These are phyloP conservation scores for Probaryconus sp. DNA, from an alignment of 1,140 invertebrate genomes.

Conservation along the genomic window DNA sequence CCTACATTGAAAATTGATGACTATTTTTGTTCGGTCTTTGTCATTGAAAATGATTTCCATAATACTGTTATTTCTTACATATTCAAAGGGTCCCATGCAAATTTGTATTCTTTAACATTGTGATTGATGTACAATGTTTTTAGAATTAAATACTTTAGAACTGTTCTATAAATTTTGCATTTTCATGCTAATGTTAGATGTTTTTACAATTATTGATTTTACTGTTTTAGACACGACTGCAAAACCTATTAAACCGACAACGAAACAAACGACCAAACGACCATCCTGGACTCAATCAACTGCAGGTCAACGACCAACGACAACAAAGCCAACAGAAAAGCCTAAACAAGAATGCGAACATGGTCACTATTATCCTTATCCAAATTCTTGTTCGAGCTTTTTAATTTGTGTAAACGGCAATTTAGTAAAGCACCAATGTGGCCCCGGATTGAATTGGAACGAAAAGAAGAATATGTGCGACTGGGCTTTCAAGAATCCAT, in stretches of 20 bases:
- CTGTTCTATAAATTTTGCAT: no score
- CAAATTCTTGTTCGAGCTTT: conserved; percentile 82
- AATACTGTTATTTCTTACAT: neutral
- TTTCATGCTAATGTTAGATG: neutral
- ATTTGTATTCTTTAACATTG: conserved; percentile 7
- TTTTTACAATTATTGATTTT: no score
- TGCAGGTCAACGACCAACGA: conserved; percentile 23
- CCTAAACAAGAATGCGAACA: conserved; percentile 72
- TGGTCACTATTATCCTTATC: conserved; percentile 77
- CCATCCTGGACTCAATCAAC: conserved; percentile 37
- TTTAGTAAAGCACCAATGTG: conserved; percentile 82
- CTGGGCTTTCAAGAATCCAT: conserved; percentile 80
- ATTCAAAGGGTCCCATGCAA: no score
- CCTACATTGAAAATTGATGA: neutral
- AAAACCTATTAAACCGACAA: conserved; percentile 31
- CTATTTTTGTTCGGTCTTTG: neutral
- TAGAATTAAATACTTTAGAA: no score
- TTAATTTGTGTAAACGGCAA: conserved; percentile 84
- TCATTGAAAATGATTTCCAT: conserved; percentile 4
- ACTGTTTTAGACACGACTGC: conserved; percentile 16
- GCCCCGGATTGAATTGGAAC: conserved; percentile 85
- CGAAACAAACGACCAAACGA: conserved; percentile 42
- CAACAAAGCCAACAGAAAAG: conserved; percentile 41
- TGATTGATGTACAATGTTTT: conserved; percentile 2
- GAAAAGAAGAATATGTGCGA: conserved; percentile 83